These are phyloP conservation scores for Engystomops pustulosus DNA, from an alignment of 2,113 vertebrate species.

Conservation along the genomic window DNA sequence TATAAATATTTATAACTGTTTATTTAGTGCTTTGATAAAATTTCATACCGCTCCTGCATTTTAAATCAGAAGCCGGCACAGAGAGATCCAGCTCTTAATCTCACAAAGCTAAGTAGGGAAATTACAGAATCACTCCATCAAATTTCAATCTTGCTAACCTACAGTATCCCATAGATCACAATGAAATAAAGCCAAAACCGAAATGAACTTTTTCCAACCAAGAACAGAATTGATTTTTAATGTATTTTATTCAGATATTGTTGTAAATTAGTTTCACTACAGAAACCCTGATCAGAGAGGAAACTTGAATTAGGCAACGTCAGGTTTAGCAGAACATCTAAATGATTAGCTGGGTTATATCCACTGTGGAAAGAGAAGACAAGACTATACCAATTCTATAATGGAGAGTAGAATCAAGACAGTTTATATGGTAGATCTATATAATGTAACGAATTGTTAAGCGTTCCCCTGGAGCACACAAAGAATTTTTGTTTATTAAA, in stretches of 20 bases:
- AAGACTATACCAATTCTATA: neutral
- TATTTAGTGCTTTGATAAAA: slow-evolving; percentile 74
- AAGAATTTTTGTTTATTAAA: no score
- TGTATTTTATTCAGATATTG: slow-evolving; percentile 46
- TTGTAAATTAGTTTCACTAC: slow-evolving; percentile 36
- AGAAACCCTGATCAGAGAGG: slow-evolving; percentile 16
- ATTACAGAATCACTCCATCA: slow-evolving; percentile 44
- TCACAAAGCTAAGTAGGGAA: slow-evolving; percentile 59
- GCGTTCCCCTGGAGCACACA: no score
- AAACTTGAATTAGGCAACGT: slow-evolving; percentile 41
- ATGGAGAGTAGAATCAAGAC: neutral
- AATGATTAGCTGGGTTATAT: slow-evolving; percentile 12
- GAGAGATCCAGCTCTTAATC: slow-evolving; percentile 60
- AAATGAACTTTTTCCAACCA: slow-evolving; percentile 14
- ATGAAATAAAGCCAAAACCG: slow-evolving; percentile 41
- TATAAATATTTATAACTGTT: slow-evolving; percentile 73
- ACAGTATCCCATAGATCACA: slow-evolving; percentile 41
- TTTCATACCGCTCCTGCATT: slow-evolving; percentile 64
- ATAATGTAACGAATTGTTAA: no score
- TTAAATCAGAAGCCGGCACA: slow-evolving; percentile 63
- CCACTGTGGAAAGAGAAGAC: neutral
- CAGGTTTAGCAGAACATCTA: slow-evolving; percentile 1
- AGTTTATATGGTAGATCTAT: no score
- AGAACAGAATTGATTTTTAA: slow-evolving; percentile 36
- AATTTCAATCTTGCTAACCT: slow-evolving; percentile 60